A percentile compares a stretch with the other conserved stretches of the same genome.
Conservation (phyloP, 2,797 vertebrate species). For the Hypotaenidia philippensis region DNA sequence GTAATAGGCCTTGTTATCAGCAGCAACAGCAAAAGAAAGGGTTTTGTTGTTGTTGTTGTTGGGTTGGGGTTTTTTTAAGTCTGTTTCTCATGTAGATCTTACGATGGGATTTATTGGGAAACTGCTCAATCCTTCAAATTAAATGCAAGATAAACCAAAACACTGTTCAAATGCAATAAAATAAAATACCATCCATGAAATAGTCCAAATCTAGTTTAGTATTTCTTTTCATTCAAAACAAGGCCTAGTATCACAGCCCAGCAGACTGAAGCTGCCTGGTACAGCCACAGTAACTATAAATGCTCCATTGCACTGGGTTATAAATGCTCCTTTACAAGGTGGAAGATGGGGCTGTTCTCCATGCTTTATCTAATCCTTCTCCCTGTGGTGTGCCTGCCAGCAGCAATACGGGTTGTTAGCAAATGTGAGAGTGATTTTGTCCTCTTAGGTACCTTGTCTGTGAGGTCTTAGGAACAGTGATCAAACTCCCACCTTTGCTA, state of each 20-base stretch:
- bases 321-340: background rate
- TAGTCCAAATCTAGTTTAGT: background rate
- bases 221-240: background rate
- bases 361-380: slow-evolving; percentile 12
- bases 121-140: slow-evolving; percentile 9
- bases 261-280: background rate
- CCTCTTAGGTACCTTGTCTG: background rate
- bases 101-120: background rate
- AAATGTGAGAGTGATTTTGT: background rate
- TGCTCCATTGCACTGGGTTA: background rate
- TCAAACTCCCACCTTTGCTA: background rate
- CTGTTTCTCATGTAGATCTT: slow-evolving; percentile 12
- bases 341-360: background rate
- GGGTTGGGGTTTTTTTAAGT: background rate
- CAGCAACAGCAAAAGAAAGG: slow-evolving; percentile 18
- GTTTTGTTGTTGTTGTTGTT: background rate
- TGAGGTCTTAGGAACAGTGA: background rate
- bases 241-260: background rate
- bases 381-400: background rate
- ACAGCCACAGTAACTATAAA: background rate
- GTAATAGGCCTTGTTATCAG: slow-evolving; percentile 52
- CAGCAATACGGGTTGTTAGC: background rate
- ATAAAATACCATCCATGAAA: background rate
- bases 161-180: background rate
- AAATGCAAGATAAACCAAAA: slow-evolving; percentile 9